These are phyloP conservation scores for Sycophaga agraensis DNA, from an alignment of 1,140 invertebrate genomes.

Conservation along the genomic window DNA sequence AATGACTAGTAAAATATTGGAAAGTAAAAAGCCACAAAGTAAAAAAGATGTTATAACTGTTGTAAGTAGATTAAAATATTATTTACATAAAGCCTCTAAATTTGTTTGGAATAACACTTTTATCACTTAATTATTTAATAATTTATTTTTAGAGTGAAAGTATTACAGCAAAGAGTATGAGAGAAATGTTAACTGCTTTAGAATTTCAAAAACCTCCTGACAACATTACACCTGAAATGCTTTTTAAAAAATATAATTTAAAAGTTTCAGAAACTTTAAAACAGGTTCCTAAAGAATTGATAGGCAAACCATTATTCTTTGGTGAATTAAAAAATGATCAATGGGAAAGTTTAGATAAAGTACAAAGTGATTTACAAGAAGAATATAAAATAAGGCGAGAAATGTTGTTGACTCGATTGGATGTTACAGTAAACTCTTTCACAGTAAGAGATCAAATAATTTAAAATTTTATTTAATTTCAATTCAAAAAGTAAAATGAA, in stretches of 20 bases:
- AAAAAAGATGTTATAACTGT: constrained; percentile 61
- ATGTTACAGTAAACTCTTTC: constrained; percentile 94
- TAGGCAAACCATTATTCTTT: constrained; percentile 79
- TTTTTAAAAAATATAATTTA: constrained; percentile 77
- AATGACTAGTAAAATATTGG: constrained; percentile 76
- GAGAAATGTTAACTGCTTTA: constrained; percentile 74
- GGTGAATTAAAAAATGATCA: constrained; percentile 75
- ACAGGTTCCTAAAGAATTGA: constrained; percentile 62
- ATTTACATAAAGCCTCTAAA: too few relatives aligned
- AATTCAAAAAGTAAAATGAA: background rate
- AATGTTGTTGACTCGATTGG: constrained; percentile 86
- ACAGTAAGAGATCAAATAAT: constrained; percentile 61
- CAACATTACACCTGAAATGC: constrained; percentile 71
- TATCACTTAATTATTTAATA: constrained; percentile 15
- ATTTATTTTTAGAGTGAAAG: constrained; percentile 69
- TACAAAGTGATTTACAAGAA: constrained; percentile 71
- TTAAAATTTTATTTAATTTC: constrained; percentile 11
- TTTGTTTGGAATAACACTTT: too few relatives aligned
- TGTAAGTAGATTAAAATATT: constrained; percentile 53
- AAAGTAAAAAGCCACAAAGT: constrained; percentile 65
- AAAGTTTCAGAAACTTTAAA: constrained; percentile 73
- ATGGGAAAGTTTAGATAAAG: constrained; percentile 72
- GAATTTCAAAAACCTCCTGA: constrained; percentile 83
- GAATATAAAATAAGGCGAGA: constrained; percentile 84
- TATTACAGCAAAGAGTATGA: constrained; percentile 74